Evolutionary conservation across 2,113 vertebrate genomes (phyloP).

Genomic region (Melanocharis versteri): DNA sequence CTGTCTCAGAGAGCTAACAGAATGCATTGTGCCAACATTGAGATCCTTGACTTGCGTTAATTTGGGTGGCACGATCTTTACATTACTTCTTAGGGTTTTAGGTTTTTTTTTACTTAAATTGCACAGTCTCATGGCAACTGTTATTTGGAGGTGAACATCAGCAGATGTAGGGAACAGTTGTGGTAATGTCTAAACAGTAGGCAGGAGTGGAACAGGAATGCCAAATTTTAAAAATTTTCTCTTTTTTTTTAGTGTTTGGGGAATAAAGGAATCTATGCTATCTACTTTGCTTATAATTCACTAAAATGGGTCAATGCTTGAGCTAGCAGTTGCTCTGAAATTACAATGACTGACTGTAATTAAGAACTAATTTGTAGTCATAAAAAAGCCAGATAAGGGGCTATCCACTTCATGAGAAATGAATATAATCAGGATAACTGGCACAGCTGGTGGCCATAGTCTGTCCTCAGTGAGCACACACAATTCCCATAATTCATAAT

Average conservation of each 20-base stretch:
- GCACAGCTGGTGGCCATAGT: slow-evolving; percentile 48
- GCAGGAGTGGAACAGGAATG: background rate
- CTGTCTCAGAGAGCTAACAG: background rate
- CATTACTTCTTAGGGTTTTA: background rate
- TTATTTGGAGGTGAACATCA: background rate
- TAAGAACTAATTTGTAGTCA: slow-evolving; percentile 68
- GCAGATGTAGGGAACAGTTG: background rate
- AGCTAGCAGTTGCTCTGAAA: slow-evolving; percentile 61
- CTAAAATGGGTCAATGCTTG: slow-evolving; percentile 60
- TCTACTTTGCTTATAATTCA: slow-evolving; percentile 42
- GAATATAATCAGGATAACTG: slow-evolving; percentile 59
- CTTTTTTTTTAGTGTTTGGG: background rate
- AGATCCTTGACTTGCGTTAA: background rate
- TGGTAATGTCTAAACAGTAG: background rate
- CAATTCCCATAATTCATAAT: slow-evolving; percentile 30
- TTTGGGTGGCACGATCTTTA: background rate
- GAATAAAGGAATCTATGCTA: slow-evolving; percentile 24
- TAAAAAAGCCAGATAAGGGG: slow-evolving; percentile 64
- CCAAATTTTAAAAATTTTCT: background rate
- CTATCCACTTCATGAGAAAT: slow-evolving; percentile 54
- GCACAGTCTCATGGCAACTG: background rate
- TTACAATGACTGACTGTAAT: slow-evolving; percentile 63
- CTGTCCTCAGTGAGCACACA: background rate
- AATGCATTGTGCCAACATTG: background rate
- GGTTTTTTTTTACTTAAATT: background rate